These are phyloP conservation scores for Dasysyrphus albostriatus DNA, from an alignment of 2,888 invertebrate species.

Conservation along the genomic window DNA sequence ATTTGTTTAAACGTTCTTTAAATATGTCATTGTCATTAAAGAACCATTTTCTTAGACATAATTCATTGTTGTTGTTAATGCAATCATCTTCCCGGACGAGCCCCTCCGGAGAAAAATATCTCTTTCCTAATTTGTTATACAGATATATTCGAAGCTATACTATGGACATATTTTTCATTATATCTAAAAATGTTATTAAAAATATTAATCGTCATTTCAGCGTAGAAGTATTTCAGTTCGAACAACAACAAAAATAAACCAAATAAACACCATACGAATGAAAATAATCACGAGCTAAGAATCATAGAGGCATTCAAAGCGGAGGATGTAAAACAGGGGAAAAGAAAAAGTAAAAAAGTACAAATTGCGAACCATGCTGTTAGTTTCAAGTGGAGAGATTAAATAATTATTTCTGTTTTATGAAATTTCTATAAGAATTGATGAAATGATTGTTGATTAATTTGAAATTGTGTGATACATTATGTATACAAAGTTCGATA, in stretches of 20 bases:
- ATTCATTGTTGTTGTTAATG: slow-evolving; percentile 1
- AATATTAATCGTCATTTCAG: neutral
- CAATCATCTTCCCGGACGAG: neutral
- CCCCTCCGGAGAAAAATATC: neutral
- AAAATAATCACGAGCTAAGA: neutral
- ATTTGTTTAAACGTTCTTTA: slow-evolving; percentile 9
- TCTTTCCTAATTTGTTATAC: too few relatives aligned
- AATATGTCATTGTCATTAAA: slow-evolving; percentile 2
- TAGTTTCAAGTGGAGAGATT: slow-evolving; percentile 16
- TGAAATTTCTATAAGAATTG: slow-evolving; percentile 17
- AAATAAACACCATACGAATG: neutral
- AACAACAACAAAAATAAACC: neutral
- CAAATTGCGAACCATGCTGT: neutral
- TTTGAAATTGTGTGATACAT: neutral
- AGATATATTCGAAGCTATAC: neutral
- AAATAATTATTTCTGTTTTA: neutral
- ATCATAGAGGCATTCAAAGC: neutral
- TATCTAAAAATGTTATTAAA: neutral
- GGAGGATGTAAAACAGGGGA: neutral
- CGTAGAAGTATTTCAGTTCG: neutral
- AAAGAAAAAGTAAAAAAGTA: neutral
- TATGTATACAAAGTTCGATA: slow-evolving; percentile 15
- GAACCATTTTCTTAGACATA: neutral
- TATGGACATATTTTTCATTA: neutral
- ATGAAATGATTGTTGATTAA: slow-evolving; percentile 21